phyloP scores from a whole-genome alignment of 2,888 invertebrate species.

The Hypomecis punctinalis region DNA sequence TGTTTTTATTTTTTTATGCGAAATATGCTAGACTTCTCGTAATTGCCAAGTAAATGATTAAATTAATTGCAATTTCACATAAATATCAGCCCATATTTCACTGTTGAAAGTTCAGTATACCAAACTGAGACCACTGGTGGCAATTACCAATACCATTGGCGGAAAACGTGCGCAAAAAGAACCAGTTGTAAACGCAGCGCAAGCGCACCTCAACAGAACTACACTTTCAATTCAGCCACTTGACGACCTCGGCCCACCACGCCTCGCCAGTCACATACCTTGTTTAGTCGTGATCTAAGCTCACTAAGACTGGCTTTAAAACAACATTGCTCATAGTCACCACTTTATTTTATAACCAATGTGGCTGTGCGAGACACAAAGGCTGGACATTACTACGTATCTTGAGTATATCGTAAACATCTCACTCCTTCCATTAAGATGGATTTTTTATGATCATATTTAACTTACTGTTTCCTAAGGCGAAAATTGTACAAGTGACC shows the following conservation, averaged over 20 bases:
- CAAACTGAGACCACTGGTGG: not conserved
- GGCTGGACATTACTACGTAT: not conserved
- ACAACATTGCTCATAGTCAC: slow-evolving; percentile 45
- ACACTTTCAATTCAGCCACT: slow-evolving; percentile 73
- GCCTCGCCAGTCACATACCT: slow-evolving; percentile 77
- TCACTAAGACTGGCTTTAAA: slow-evolving; percentile 57
- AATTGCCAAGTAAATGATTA: not conserved
- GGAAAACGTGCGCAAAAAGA: slow-evolving; percentile 35
- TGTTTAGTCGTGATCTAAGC: slow-evolving; percentile 71
- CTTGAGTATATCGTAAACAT: no score
- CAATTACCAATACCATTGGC: slow-evolving; percentile 14
- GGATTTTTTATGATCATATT: no score
- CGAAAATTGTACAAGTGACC: no score
- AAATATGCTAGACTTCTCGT: no score
- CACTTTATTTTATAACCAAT: slow-evolving; percentile 23
- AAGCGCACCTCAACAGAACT: slow-evolving; percentile 45
- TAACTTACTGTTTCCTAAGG: no score
- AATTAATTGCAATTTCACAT: not conserved
- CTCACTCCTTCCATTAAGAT: no score
- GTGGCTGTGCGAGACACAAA: not conserved
- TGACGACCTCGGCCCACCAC: slow-evolving; percentile 71
- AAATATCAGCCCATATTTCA: not conserved
- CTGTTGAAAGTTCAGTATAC: not conserved
- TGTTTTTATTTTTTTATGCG: no score
- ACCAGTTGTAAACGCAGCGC: slow-evolving; percentile 45